Base-by-base conservation (phyloP, 2,113 vertebrate genomes). In the Gopherus flavomarginatus region DNA sequence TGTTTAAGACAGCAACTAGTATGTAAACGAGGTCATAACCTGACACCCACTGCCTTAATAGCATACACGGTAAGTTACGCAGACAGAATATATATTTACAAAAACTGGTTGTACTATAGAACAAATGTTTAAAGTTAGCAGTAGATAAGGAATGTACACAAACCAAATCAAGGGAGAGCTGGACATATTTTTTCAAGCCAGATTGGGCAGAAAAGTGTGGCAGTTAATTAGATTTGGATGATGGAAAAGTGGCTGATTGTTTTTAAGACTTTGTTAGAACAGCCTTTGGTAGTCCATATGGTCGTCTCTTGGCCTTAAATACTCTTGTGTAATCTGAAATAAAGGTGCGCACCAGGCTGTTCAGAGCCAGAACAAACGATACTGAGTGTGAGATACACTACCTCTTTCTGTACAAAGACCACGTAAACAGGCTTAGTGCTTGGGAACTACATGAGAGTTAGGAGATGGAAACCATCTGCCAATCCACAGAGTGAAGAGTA, bases 201-300 rank as follows among this genome's bases (percentile, higher is more conserved):
- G 89, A 81, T 29, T 56, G 24, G 1, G 19, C 56, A 24, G 3
- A 92, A 86, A 95, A 31, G 4, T 89, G 31, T 4, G 83, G 8
- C 57, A n/a, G 59, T 49, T 90, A 93, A 94, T 87, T 75, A 78
- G 12, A 90, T 84, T 16, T 93, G 31, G 89, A 69, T 29, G 91
- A 78, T 1, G 50, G 82, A 72, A 79, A 81, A 31, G 56, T 35
- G 31, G 17, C 57, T 89, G 53, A 57, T 57, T 62, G 53, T 65
- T 96, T 94, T 87, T 82, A 91, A 95, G 93, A 35, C 21, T 21
- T 90, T 90, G 62, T 1, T 54, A 29, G 27, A 86, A 50, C 5
- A 86, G 44, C 17, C 35, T 95, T 91, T 89, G 6, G 52, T 86
- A 44, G 57, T 31, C 75, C 79, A 81, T 90, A 90, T 22, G 27